A percentile compares a stretch with the other conserved stretches of the same genome.
phyloP scores from a whole-genome alignment of 30 jellyfish, hydroid and myxozoan species.

The Aurelia sp. region DNA sequence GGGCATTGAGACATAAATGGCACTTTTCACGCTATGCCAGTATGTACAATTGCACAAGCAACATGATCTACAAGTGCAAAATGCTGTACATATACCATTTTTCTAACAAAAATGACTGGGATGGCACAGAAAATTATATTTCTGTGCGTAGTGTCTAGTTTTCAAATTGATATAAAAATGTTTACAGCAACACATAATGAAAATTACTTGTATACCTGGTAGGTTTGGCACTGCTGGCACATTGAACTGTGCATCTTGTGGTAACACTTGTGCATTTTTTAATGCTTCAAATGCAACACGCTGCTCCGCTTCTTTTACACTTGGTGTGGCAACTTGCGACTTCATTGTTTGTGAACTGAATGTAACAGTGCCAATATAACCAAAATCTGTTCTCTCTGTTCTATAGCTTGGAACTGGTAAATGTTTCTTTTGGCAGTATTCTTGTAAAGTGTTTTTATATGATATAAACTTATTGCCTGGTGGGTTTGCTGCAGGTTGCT shows the following conservation, averaged over 20 bases:
- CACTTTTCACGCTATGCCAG: too few species aligned
- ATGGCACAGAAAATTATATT: too few species aligned
- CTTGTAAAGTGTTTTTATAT: slow-evolving; percentile 78
- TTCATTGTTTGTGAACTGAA: slow-evolving; percentile 21
- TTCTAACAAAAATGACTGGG: too few species aligned
- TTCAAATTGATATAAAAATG: background rate
- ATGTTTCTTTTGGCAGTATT: slow-evolving; percentile 75
- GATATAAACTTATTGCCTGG: slow-evolving; percentile 26
- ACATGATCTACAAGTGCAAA: too few species aligned
- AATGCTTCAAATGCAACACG: slow-evolving; percentile 86
- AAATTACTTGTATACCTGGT: slow-evolving; percentile 9
- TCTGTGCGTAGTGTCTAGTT: too few species aligned
- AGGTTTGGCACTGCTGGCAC: background rate
- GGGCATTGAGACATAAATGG: too few species aligned
- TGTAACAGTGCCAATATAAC: slow-evolving; percentile 50
- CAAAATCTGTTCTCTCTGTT: slow-evolving; percentile 34
- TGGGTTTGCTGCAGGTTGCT: too few species aligned
- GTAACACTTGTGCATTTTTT: slow-evolving; percentile 28
- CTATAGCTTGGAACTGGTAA: slow-evolving; percentile 66
- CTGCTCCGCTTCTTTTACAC: slow-evolving; percentile 77
- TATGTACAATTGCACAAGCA: too few species aligned
- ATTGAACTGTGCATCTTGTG: slow-evolving; percentile 26
- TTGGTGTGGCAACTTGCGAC: slow-evolving; percentile 26
- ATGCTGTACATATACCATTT: too few species aligned
- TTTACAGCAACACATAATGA: background rate